Evolutionary conservation across 2,113 vertebrate species (phyloP), one percentile per base, ranked within the genome.

Genomic region (Vombatus ursinus): DNA sequence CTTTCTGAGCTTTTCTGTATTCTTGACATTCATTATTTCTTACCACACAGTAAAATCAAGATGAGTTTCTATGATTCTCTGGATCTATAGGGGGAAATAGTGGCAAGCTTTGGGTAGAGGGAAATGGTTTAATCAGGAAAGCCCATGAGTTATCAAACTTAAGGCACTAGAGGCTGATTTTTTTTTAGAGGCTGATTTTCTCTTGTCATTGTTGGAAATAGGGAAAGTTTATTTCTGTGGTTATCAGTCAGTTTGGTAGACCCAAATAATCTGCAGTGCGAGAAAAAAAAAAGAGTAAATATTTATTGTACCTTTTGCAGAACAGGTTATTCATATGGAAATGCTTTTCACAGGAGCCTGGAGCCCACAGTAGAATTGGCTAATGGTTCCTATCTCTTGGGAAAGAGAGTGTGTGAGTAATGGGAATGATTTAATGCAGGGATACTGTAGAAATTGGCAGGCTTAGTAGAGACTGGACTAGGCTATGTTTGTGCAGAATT

Each of bases 311-410:
- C 95, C 95, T 97, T 95, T 92, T 84, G 90, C n/a, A 68, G 94
- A 97, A 95, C 93, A 93, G 97, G 96, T 95, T 96, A 97, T 96
- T 94, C 90, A 92, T 94, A 91, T 97, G 96, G 96, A 94, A 93
- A 97, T 91, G 50, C 92, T 84, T 49, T 22, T 50, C 47, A 3
- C 44, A 3, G 0, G 9, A 68, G 31, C 92, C 92, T 93, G 54
- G 23, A 54, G 92, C 90, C 24, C 0, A 23, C 89, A 91, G 54
- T 84, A 90, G 94, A 50, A 89, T 57, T 52, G 93, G 93, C 90
- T 52, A 44, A 23, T 90, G 28, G 89, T 50, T 52, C 37, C 25
- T 19, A 12, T 95, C 57, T 93, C n/a, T 91, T 44, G 52, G 37
- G 44, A 52, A 90, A 49, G 4, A 24, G 44, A 23, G 52, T 31